Evolutionary conservation across 2,797 vertebrate species (phyloP).

Genomic region (Sebastes vulpes): DNA sequence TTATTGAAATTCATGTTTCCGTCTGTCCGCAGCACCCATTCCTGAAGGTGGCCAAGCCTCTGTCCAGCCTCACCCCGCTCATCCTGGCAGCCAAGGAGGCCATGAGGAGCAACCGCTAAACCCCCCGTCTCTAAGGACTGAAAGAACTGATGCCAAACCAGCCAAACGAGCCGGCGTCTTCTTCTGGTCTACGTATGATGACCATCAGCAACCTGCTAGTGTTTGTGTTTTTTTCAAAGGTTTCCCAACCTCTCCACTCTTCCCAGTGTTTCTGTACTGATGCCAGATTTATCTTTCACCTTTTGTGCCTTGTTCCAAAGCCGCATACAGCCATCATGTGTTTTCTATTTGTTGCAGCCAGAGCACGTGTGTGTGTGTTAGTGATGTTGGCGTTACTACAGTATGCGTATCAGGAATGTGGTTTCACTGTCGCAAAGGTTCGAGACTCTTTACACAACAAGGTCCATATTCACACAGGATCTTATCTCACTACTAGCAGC

Average conservation of each 20-base stretch:
- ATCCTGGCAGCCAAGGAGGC: constrained; percentile 99
- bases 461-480: background rate
- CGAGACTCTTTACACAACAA: background rate
- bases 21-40: constrained; percentile 91
- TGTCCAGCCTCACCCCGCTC: constrained; percentile 97
- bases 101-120: constrained; percentile 92
- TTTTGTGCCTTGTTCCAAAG: constrained; percentile 36
- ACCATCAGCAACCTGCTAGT: constrained; percentile 16
- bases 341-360: background rate
- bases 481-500: background rate
- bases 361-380: background rate
- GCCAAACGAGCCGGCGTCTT: constrained; percentile 4
- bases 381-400: background rate
- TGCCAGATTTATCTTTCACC: constrained; percentile 16
- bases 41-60: constrained; percentile 97
- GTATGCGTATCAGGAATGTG: background rate
- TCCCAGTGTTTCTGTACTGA: constrained; percentile 22
- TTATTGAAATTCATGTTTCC: background rate
- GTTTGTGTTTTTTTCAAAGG: background rate
- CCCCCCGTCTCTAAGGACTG: constrained; percentile 23
- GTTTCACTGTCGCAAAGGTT: background rate
- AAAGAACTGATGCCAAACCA: constrained; percentile 2
- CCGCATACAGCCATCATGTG: background rate
- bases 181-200: background rate
- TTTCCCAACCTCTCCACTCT: constrained; percentile 18